Conservation (phyloP, 1,140 invertebrate genomes). For the Babylonia areolata region DNA sequence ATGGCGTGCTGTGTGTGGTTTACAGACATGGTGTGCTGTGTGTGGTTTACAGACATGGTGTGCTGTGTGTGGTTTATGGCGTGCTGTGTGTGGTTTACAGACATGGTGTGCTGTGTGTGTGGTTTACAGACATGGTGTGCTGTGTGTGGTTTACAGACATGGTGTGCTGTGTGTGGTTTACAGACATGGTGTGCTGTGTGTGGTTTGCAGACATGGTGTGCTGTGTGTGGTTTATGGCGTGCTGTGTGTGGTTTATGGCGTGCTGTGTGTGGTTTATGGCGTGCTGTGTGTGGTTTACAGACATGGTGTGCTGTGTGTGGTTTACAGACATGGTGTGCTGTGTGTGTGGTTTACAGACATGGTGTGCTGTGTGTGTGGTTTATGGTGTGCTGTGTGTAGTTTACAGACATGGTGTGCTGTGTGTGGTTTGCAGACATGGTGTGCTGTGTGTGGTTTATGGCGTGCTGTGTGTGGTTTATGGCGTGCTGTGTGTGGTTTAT, state of each 20-base stretch:
- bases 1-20: neutral
- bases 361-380: too few relatives aligned
- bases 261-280: neutral
- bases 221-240: too few relatives aligned
- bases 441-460: neutral
- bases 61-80: too few relatives aligned
- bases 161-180: neutral
- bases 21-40: too few relatives aligned
- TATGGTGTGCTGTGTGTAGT: too few relatives aligned
- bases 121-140: neutral
- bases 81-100: neutral
- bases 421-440: neutral
- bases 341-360: neutral
- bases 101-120: neutral
- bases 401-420: too few relatives aligned
- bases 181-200: neutral
- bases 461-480: neutral
- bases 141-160: neutral
- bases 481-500: neutral
- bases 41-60: too few relatives aligned
- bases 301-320: neutral
- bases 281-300: neutral
- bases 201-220: neutral
- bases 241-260: neutral
- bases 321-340: neutral